These are phyloP conservation scores for Clamator glandarius DNA, from an alignment of 2,797 vertebrate species.

Conservation along the genomic window DNA sequence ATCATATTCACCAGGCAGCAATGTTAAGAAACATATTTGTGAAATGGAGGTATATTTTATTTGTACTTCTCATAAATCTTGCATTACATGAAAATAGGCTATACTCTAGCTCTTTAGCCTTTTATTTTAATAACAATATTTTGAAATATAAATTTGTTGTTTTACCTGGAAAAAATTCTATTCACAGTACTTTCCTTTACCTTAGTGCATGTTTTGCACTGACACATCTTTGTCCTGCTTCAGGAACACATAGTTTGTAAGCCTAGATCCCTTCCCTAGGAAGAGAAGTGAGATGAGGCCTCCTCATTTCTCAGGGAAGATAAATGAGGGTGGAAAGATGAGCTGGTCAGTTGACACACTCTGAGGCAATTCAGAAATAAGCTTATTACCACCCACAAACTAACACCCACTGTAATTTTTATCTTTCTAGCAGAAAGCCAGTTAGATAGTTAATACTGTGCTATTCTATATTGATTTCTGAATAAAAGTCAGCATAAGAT, in stretches of 20 bases:
- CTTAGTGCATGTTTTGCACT: background rate
- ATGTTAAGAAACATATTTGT: background rate
- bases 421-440: background rate
- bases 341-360: background rate
- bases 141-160: background rate
- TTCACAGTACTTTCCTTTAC: background rate
- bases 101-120: background rate
- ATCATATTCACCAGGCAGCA: background rate
- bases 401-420: background rate
- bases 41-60: background rate
- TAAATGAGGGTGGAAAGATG: background rate
- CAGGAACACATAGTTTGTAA: background rate
- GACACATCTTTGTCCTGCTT: background rate
- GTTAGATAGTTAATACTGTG: background rate
- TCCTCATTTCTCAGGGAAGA: background rate
- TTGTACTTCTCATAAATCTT: background rate
- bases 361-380: background rate
- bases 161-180: background rate
- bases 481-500: background rate
- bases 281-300: background rate
- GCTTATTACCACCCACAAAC: background rate
- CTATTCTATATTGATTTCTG: background rate
- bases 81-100: background rate
- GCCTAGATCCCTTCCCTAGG: background rate
- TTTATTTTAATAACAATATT: background rate